phyloP scores from a whole-genome alignment of 2,888 invertebrate genomes.

The Ypsolopha scabrella region DNA sequence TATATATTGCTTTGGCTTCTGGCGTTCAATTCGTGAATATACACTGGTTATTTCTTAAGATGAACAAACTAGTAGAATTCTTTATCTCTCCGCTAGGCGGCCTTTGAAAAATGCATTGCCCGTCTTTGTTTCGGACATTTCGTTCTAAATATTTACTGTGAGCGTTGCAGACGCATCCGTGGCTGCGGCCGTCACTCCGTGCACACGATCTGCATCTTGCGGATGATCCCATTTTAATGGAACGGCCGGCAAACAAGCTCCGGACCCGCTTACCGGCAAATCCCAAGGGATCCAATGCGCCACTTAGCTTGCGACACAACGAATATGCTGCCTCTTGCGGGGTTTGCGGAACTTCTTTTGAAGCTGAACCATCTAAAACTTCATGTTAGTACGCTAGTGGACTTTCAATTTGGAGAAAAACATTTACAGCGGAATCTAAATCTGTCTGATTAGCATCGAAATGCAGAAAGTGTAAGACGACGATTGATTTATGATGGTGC shows the following conservation, averaged over 20 bases:
- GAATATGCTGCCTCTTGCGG: neutral
- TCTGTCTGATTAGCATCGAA: neutral
- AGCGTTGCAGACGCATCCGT: neutral
- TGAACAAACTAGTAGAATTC: neutral
- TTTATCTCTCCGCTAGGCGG: neutral
- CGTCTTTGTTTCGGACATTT: neutral
- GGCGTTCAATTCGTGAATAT: conserved; percentile 5
- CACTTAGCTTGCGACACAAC: conserved; percentile 39
- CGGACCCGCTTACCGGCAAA: conserved; percentile 62
- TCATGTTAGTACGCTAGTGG: neutral
- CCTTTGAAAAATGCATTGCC: neutral
- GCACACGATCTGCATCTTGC: conserved; percentile 58
- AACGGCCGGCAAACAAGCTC: conserved; percentile 68
- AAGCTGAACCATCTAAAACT: neutral
- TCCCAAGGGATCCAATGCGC: conserved; percentile 57
- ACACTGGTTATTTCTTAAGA: conserved; percentile 12
- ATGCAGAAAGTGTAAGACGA: neutral
- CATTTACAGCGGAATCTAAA: neutral
- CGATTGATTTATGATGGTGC: conserved; percentile 2
- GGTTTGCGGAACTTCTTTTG: neutral
- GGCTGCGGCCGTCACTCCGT: neutral
- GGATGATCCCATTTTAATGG: conserved; percentile 69
- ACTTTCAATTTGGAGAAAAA: too few relatives aligned
- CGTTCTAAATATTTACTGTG: neutral
- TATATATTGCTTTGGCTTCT: conserved; percentile 26